Conservation (phyloP, 2,888 invertebrate genomes). For the Synergus umbraculus region DNA sequence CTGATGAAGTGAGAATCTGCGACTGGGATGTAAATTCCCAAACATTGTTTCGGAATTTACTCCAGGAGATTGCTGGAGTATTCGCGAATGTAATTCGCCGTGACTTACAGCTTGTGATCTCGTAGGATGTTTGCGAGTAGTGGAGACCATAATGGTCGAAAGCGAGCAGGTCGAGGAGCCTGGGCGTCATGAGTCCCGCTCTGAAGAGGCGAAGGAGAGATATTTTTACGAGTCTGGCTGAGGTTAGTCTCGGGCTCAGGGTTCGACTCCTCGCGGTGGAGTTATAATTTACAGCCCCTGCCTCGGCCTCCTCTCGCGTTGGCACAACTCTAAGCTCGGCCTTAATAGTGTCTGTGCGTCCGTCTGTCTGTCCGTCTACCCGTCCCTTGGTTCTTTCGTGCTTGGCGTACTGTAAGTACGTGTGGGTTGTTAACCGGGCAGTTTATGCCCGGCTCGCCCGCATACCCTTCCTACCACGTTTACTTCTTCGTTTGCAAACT, state of each 20-base stretch:
- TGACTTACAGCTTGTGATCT: conserved; percentile 65
- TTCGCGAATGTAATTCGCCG: conserved; percentile 56
- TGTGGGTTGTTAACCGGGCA: conserved; percentile 75
- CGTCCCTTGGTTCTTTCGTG: conserved; percentile 57
- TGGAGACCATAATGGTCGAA: conserved; percentile 61
- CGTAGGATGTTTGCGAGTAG: conserved; percentile 58
- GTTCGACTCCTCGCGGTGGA: conserved; percentile 75
- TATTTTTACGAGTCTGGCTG: conserved; percentile 74
- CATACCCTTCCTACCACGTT: conserved; percentile 62
- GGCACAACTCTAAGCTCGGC: conserved; percentile 60
- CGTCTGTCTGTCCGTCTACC: conserved; percentile 55
- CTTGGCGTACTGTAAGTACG: conserved; percentile 67
- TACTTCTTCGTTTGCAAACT: conserved; percentile 68
- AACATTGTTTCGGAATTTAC: not conserved
- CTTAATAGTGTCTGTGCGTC: conserved; percentile 63
- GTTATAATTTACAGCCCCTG: conserved; percentile 66
- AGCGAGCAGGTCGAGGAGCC: conserved; percentile 53
- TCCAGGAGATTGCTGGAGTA: not conserved
- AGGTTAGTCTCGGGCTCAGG: conserved; percentile 70
- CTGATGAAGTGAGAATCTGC: too few species aligned
- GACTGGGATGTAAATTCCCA: not conserved
- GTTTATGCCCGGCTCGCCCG: conserved; percentile 69
- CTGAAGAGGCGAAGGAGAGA: conserved; percentile 58
- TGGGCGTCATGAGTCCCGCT: conserved; percentile 53
- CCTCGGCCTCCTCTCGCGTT: conserved; percentile 56